Base-by-base conservation (phyloP, 2,113 vertebrate genomes). In the Rhinopomastus cyanomelas region DNA sequence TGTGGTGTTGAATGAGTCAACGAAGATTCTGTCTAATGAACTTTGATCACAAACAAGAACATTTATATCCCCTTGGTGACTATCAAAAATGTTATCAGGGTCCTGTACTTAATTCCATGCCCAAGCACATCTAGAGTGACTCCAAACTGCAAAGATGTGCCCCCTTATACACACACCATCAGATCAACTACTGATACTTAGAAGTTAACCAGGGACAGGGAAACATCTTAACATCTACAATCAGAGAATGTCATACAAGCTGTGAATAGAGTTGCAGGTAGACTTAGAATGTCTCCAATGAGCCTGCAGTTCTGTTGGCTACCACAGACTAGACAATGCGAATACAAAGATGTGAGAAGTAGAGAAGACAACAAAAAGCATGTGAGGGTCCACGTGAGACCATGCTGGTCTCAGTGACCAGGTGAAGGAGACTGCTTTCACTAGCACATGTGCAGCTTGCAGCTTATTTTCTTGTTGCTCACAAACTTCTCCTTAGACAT, bases 391-490 rank as follows among this genome's bases (percentile, higher is more conserved):
- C 79, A 17, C 0, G 0, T 34, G 53, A 61, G 49, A 34, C 34
- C 4, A 3, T 2, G 0, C 27, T 37, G 0, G 1, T n/a, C n/a
- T n/a, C n/a, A n/a, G n/a, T n/a, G n/a, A n/a, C n/a, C 1, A 0
- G 10, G 17, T 46, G 27, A 61, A 62, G 37, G 10, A 74, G 30
- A 30, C 49, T 30, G 16, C 27, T 75, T 29, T 37, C 10, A 3
- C 20, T 30, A 42, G 13, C 1, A 0, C 3, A 1, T 12, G 61
- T 53, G 48, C 44, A 80, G 9, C 7, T 76, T 27, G 2, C 1
- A 0, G 2, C 8, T 59, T 8, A 7, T 26, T 12, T 78, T 60
- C 37, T 55, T 42, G 1, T 32, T 48, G 46, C 8, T 79, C n/a
- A 49, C 52, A 51, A 61, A 29, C 27, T n/a, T 81, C n/a, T 25